phyloP scores from a whole-genome alignment of 2,113 vertebrate genomes.

The Uria lomvia region DNA sequence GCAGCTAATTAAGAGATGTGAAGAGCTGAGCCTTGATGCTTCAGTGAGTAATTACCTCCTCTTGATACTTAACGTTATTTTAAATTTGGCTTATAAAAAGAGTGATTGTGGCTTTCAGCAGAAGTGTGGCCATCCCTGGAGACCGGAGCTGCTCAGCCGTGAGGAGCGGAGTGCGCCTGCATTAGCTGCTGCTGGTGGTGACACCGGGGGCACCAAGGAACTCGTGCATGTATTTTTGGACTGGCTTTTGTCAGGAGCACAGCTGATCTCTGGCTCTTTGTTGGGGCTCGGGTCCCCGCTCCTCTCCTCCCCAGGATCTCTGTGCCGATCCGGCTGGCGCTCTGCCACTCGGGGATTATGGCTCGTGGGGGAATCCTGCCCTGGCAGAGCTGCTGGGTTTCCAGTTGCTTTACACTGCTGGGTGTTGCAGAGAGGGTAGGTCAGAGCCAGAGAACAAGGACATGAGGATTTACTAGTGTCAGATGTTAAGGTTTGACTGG shows the following conservation, averaged over 20 bases:
- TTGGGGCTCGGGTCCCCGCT: rapidly evolving
- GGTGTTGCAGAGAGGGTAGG: rapidly evolving
- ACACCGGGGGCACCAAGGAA: neutral
- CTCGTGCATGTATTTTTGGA: neutral
- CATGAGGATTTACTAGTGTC: neutral
- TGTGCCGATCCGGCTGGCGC: rapidly evolving
- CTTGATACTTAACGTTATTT: neutral
- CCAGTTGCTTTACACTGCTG: neutral
- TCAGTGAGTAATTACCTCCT: neutral
- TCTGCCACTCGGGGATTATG: neutral
- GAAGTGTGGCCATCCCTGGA: neutral
- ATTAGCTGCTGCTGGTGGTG: neutral
- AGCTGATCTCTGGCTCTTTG: neutral
- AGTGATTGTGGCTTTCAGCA: neutral
- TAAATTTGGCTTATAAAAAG: neutral
- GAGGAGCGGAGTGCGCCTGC: neutral
- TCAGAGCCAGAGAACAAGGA: neutral
- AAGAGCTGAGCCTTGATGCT: neutral
- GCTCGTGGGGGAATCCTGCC: rapidly evolving
- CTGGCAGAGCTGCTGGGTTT: neutral
- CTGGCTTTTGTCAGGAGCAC: neutral
- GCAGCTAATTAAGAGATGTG: neutral
- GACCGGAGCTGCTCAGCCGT: neutral
- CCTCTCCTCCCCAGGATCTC: neutral
- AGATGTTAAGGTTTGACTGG: neutral